Evolutionary conservation across 2,888 invertebrate species (phyloP).

Genomic region (Plebejus melissa): DNA sequence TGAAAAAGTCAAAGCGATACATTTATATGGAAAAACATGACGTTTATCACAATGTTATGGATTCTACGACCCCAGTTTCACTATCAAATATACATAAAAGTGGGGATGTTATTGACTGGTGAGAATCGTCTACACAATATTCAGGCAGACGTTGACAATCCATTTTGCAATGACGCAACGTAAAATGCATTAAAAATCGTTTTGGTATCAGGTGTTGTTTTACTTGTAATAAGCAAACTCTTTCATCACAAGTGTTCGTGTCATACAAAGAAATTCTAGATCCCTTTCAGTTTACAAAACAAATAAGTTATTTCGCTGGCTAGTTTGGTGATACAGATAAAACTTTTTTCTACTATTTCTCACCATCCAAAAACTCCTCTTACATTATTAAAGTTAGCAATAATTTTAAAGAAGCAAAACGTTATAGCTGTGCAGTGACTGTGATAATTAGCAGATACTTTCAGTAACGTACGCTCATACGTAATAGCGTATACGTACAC

Average conservation of each 20-base stretch:
- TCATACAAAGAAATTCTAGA: not conserved
- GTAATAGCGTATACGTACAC: not conserved
- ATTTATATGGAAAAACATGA: conserved; percentile 72
- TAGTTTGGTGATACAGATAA: not conserved
- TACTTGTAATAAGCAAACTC: not conserved
- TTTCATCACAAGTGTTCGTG: not conserved
- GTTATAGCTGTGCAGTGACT: conserved; percentile 42
- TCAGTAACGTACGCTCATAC: not conserved
- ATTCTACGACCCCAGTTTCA: conserved; percentile 67
- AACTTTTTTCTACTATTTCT: conserved; percentile 48
- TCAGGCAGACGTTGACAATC: not conserved
- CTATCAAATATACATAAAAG: conserved; percentile 76
- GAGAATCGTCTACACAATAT: not conserved
- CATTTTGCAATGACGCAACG: not conserved
- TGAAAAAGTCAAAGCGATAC: conserved; percentile 62
- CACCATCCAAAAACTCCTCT: conserved; percentile 25
- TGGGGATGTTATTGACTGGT: conserved; percentile 39
- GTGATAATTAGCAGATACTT: not conserved
- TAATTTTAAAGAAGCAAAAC: conserved; percentile 73
- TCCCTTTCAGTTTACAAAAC: not conserved
- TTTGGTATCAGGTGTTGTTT: not conserved
- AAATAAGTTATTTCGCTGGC: not conserved
- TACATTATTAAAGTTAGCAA: conserved; percentile 40
- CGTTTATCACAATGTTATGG: conserved; percentile 77
- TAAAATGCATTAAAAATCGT: not conserved